These are phyloP conservation scores for Opisthograptis luteolata DNA, from an alignment of 2,888 invertebrate genomes.

Conservation along the genomic window DNA sequence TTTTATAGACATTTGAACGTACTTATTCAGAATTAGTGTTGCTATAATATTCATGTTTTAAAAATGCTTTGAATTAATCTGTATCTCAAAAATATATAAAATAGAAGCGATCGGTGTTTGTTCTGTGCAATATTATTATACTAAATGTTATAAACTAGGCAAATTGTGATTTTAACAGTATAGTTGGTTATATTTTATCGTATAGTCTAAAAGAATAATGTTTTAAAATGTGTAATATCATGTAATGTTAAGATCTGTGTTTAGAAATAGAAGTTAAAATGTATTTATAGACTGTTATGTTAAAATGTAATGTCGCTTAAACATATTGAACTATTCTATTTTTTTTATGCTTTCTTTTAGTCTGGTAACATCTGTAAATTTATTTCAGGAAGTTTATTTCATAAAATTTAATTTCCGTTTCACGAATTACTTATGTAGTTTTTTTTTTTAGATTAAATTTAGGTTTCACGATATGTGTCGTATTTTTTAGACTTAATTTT, in stretches of 20 bases:
- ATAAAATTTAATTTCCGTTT: no score
- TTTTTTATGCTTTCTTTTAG: constrained; percentile 19
- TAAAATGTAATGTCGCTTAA: constrained; percentile 36
- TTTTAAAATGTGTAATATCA: constrained; percentile 77
- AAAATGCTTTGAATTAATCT: constrained; percentile 38
- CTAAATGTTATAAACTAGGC: constrained; percentile 76
- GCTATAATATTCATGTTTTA: constrained; percentile 13
- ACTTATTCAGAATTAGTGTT: constrained; percentile 7
- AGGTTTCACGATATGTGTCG: no score
- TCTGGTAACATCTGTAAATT: constrained; percentile 25
- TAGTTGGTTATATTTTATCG: constrained; percentile 78
- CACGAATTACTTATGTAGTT: no score
- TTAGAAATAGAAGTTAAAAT: constrained; percentile 70
- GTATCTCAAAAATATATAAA: constrained; percentile 38
- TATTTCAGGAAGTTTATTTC: constrained; percentile 5
- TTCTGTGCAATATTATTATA: constrained; percentile 69
- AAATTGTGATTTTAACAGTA: constrained; percentile 82
- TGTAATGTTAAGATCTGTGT: constrained; percentile 72
- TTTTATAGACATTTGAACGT: neutral
- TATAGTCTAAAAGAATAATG: constrained; percentile 69
- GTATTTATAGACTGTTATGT: constrained; percentile 68
- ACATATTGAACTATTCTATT: constrained; percentile 29
- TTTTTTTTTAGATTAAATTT: no score
- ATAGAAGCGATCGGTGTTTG: constrained; percentile 65
- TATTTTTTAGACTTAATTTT: constrained; percentile 23